phyloP scores from a whole-genome alignment of 2,113 vertebrate species.

The Amphiprion ocellaris region DNA sequence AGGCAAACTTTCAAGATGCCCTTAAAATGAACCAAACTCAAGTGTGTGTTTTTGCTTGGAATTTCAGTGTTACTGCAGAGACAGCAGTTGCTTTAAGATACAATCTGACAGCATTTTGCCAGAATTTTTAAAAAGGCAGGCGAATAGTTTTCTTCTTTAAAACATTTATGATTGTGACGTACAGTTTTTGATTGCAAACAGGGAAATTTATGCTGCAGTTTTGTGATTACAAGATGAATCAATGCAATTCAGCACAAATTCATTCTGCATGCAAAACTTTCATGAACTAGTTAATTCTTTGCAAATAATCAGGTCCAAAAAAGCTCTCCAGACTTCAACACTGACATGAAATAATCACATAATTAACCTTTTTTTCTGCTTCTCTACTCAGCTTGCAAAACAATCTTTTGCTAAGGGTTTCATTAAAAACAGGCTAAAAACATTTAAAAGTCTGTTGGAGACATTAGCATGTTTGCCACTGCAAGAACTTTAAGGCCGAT shows the following conservation, averaged over 20 bases:
- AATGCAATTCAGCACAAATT: not conserved
- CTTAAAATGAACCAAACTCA: constrained; percentile 40
- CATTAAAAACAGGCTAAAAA: too few species aligned
- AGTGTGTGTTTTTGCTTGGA: constrained; percentile 2
- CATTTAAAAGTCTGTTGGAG: too few species aligned
- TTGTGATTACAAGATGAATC: not conserved
- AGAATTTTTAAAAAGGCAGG: not conserved
- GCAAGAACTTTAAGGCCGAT: too few species aligned
- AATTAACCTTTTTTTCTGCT: too few species aligned
- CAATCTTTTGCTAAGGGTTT: too few species aligned
- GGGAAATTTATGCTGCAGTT: not conserved
- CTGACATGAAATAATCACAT: too few species aligned
- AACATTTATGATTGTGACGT: too few species aligned
- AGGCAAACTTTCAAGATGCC: constrained; percentile 37
- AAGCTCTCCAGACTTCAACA: not conserved
- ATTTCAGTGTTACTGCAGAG: constrained; percentile 4
- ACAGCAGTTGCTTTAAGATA: not conserved
- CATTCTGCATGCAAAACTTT: too few species aligned
- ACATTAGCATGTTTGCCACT: too few species aligned
- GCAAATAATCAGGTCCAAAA: not conserved
- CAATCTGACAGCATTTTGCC: not conserved
- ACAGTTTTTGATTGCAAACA: not conserved
- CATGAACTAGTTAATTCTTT: not conserved
- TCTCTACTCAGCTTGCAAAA: too few species aligned
- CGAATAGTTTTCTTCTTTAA: not conserved